Conservation (phyloP, 2,113 vertebrate genomes). For the Hippocampus guttulatus region DNA sequence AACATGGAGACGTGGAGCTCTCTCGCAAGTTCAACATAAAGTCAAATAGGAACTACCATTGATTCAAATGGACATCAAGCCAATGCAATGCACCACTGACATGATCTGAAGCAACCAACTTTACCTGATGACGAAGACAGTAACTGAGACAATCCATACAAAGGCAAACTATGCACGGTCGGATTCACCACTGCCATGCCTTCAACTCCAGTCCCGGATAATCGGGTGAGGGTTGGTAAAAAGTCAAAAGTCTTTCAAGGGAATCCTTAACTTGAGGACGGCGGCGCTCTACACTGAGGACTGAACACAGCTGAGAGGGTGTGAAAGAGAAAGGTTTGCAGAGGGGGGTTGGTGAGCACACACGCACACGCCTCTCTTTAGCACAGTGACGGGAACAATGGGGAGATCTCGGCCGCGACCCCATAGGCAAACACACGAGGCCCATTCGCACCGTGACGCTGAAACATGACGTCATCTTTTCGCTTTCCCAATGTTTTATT, state of each 20-base stretch:
- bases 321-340: slow-evolving; percentile 64
- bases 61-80: neutral
- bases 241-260: neutral
- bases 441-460: slow-evolving; percentile 36
- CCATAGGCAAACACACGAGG: slow-evolving; percentile 47
- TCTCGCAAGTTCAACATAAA: no score
- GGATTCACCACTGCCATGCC: slow-evolving; percentile 68
- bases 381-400: slow-evolving; percentile 71
- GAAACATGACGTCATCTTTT: neutral
- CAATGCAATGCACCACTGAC: neutral
- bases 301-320: slow-evolving; percentile 67
- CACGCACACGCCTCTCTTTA: slow-evolving; percentile 49
- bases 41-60: neutral
- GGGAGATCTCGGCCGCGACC: slow-evolving; percentile 66
- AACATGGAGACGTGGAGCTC: neutral
- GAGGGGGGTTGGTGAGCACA: slow-evolving; percentile 47
- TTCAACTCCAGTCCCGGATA: slow-evolving; percentile 16
- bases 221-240: slow-evolving; percentile 18
- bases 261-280: slow-evolving; percentile 43
- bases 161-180: slow-evolving; percentile 45
- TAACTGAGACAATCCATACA: slow-evolving; percentile 60
- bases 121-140: slow-evolving; percentile 67
- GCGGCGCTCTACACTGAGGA: slow-evolving; percentile 45
- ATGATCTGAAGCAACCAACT: neutral
- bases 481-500: neutral